Conservation (phyloP, 2,888 invertebrate species). For the Coelopa pilipes region DNA sequence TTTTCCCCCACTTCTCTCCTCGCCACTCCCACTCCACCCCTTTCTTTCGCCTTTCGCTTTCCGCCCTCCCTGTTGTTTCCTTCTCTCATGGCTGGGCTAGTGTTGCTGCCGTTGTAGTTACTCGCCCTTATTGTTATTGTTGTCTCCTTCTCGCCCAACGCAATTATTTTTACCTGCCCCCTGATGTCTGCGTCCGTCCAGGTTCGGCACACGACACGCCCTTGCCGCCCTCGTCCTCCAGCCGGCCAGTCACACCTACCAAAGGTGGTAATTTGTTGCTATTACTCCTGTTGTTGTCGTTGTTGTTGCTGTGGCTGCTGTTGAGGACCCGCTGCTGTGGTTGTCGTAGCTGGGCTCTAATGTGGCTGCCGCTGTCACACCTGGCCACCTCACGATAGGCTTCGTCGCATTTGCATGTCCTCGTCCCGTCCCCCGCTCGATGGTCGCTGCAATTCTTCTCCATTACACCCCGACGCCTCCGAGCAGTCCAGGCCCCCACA, state of each 20-base stretch:
- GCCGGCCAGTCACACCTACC: neutral
- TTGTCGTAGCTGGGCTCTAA: neutral
- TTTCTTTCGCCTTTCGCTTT: no score
- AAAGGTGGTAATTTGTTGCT: no score
- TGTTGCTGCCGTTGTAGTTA: no score
- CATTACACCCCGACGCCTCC: neutral
- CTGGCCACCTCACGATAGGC: neutral
- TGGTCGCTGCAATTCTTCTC: slow-evolving; percentile 18
- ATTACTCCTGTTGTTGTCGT: neutral
- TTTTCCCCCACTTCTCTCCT: no score
- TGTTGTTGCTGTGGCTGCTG: neutral
- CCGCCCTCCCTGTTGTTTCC: no score
- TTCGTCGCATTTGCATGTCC: neutral
- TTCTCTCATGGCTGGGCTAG: no score
- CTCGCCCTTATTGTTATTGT: no score
- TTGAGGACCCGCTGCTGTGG: neutral
- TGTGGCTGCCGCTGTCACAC: slow-evolving; percentile 15
- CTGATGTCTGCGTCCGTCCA: no score
- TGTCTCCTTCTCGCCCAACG: no score
- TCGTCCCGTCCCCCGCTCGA: no score
- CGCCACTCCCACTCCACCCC: no score
- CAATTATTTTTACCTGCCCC: no score
- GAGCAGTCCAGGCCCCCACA: neutral
- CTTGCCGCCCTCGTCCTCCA: neutral
- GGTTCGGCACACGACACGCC: neutral